Evolutionary conservation across 2,888 invertebrate species (phyloP).

Genomic region (Meteorus colon): DNA sequence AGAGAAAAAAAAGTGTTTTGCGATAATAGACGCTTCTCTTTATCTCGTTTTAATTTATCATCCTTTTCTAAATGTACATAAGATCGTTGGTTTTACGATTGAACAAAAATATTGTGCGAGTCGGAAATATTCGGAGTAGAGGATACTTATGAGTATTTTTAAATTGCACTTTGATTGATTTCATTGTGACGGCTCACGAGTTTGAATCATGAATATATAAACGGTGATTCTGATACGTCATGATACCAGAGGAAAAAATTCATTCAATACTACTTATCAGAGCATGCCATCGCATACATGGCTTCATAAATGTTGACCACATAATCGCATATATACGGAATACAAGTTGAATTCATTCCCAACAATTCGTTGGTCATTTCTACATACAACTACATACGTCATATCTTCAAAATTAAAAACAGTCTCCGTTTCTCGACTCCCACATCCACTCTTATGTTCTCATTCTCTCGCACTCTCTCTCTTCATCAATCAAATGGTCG

Average conservation of each 20-base stretch:
- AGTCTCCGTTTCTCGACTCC: conserved; percentile 35
- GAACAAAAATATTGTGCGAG: conserved; percentile 19
- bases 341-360: not conserved
- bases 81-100: not conserved
- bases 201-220: conserved; percentile 28
- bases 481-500: not conserved
- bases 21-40: not conserved
- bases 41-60: not conserved
- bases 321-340: not conserved
- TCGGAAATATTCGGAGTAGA: not conserved
- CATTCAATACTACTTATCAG: conserved; percentile 50
- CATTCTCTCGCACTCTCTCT: conserved; percentile 9
- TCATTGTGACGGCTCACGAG: conserved; percentile 32
- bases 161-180: conserved; percentile 56
- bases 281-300: conserved; percentile 38
- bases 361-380: conserved; percentile 18
- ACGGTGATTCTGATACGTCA: conserved; percentile 67
- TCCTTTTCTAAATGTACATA: not conserved
- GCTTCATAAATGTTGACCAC: conserved; percentile 1
- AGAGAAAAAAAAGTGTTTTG: not conserved
- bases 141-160: conserved; percentile 21
- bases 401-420: conserved; percentile 35
- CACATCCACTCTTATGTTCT: not conserved
- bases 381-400: conserved; percentile 2
- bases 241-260: conserved; percentile 63